A percentile compares a stretch with the other conserved stretches of the same genome.
Conservation (phyloP, 2,888 invertebrate species). For the Camptogramma bilineatum region DNA sequence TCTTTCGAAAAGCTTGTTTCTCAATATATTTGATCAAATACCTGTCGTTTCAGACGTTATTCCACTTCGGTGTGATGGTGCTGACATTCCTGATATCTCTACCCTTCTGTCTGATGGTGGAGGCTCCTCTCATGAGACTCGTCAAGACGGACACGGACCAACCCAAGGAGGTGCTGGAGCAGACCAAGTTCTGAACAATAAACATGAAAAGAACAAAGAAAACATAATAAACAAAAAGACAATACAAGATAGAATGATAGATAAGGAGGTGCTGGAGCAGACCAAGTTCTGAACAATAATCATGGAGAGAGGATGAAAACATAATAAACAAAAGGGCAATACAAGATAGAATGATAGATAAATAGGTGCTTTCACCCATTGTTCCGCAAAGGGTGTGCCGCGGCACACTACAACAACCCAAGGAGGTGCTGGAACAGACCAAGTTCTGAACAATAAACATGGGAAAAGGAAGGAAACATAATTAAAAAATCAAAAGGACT, state of each 20-base stretch:
- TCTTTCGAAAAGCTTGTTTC: too few relatives aligned
- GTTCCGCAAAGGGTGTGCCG: too few relatives aligned
- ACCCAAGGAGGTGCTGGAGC: slow-evolving; percentile 26
- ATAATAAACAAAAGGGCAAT: background rate
- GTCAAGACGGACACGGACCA: slow-evolving; percentile 21
- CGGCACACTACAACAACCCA: too few relatives aligned
- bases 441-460: slow-evolving; percentile 33
- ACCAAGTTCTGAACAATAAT: slow-evolving; percentile 32
- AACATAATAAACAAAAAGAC: background rate
- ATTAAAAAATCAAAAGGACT: too few relatives aligned
- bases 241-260: too few relatives aligned
- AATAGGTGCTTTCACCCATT: too few relatives aligned
- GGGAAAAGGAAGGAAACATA: too few relatives aligned
- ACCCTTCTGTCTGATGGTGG: slow-evolving; percentile 44
- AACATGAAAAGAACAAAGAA: background rate
- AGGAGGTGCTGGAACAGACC: slow-evolving; percentile 30
- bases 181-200: slow-evolving; percentile 35
- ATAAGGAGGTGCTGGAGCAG: slow-evolving; percentile 28
- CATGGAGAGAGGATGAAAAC: background rate
- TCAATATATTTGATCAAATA: too few relatives aligned
- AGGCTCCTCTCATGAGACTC: slow-evolving; percentile 44
- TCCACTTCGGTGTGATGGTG: slow-evolving; percentile 42
- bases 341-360: too few relatives aligned
- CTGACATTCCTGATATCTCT: slow-evolving; percentile 37
- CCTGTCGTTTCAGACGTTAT: slow-evolving; percentile 33